Evolutionary conservation across 92 coral and sea anemone species (phyloP), one percentile per base, ranked within the genome.

Genomic region (Porites lobata): DNA sequence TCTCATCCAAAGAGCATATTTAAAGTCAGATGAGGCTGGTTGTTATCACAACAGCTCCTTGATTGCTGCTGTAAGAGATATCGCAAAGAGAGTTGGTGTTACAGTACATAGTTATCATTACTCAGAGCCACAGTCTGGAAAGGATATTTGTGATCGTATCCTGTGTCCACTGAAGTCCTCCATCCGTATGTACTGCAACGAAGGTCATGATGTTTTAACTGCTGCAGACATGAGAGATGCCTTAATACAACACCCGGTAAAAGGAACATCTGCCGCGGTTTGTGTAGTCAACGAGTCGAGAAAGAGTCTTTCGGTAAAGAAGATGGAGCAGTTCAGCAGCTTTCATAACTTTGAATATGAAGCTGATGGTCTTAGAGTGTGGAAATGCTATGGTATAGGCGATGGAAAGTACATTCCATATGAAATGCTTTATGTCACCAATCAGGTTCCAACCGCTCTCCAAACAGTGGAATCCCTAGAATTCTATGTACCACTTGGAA

Each of bases 61-160:
- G 89, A 84, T 92, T 52, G 90, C 90, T 56, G 91, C 93, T 65
- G 78, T 82, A 9, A 86, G 88, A 53, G 98, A 95, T 86, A 74
- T 95, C 61, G 89, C 82, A 63, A 50, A 75, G 68, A 76, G 90
- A 75, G 93, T 80, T 76, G 95, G 92, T 67, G 83, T 90, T 83
- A 5, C 65, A 73, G 92, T 94, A 62, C 76, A 90, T 9, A 80
- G 82, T 78, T 94, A 94, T 82, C 85, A 94, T 85, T 92, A 65
- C 91, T 94, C 94, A 20, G 94, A 95, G 79, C 94, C 98, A 11
- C 98, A 92, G 53, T 81, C 89, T 64, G 98, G 95, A 15, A 94
- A 92, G 79, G 96, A 90, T 65, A 79, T 93, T 59, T 93, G 96
- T 47, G 94, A 93, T 63, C 87, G 96, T 19, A 93, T 93, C 29